Conservation (phyloP, 2,113 vertebrate genomes). For the Fulica atra region DNA sequence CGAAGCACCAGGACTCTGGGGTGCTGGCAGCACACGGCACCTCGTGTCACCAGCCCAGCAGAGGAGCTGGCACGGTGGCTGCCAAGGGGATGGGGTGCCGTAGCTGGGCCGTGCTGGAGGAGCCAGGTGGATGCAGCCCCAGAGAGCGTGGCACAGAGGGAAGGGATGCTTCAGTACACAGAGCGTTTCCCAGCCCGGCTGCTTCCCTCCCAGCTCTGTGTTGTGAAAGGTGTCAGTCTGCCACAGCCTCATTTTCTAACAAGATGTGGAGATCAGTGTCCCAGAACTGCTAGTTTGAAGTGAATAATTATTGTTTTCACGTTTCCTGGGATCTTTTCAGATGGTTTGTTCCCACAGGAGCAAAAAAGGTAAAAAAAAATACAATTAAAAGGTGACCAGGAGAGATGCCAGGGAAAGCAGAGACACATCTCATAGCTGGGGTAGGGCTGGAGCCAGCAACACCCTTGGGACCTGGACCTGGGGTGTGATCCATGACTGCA, state of each 20-base stretch:
- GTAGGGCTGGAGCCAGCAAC: neutral
- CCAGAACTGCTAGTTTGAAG: neutral
- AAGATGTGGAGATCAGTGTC: neutral
- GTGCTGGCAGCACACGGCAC: neutral
- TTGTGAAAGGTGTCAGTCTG: neutral
- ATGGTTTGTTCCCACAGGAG: neutral
- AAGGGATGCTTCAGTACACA: neutral
- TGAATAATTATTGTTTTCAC: neutral
- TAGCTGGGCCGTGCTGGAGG: neutral
- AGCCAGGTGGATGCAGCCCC: neutral
- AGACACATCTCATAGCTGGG: neutral
- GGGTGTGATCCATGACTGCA: neutral
- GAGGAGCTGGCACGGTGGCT: neutral
- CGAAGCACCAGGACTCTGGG: neutral
- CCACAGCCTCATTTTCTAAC: neutral
- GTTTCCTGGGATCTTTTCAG: neutral
- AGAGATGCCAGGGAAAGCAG: neutral
- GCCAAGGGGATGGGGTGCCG: neutral
- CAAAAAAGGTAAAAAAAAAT: accelerated
- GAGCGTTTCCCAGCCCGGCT: neutral
- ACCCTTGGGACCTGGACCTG: neutral
- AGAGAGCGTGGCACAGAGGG: neutral
- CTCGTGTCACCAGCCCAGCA: neutral
- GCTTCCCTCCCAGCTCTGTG: neutral
- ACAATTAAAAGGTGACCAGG: neutral